Base-by-base conservation (phyloP, 2,797 vertebrate genomes). In the Myotis myotis region DNA sequence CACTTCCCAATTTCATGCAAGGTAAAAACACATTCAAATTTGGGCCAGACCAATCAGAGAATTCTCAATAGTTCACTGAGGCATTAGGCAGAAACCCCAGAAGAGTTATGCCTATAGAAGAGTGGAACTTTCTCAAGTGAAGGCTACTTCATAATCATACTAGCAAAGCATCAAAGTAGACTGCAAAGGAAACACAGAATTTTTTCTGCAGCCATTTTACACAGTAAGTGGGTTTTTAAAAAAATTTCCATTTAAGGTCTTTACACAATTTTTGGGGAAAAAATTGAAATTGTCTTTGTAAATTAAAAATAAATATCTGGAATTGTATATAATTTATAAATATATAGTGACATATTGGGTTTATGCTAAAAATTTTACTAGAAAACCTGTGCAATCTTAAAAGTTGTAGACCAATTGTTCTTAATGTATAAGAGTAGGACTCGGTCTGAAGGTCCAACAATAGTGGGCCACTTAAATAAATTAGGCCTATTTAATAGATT, bases 271-370 rank as follows among this genome's bases (percentile, higher is more conserved):
- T 87, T 36, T 30, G 28, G 44, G 62, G 30, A 81, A 75, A 83
- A 22, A 87, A 86, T 57, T 47, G 8, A 78, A 92, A 78, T 70
- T 51, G 66, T 7, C n/a, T 72, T 66, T 16, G 19, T 41, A 82
- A 60, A 64, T 55, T 55, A 76, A 94, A 85, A 75, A 66, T 41
- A 60, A 16, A 23, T 41, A 11, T 44, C n/a, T 33, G 28, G 20
- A 36, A 10, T 78, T 25, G 19, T 33, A 23, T 16, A 49, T 74
- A 17, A 33, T 38, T 57, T 87, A 38, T 79, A 78, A 49, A 82
- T 76, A 70, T 38, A 38, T 20, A 70, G 66, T 71, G 76, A 17
- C n/a, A 13, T 78, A 53, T 28, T 68, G 12, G 2, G 3, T 51
- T 86, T 23, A 38, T 44, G 62, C 19, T 92, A 16, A 71, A n/a